Percentiles rank a stretch among this genome's conserved stretches.
Evolutionary conservation across 64 coral and sea anemone species (phyloP).

Genomic region (Pachyseris speciosa): DNA sequence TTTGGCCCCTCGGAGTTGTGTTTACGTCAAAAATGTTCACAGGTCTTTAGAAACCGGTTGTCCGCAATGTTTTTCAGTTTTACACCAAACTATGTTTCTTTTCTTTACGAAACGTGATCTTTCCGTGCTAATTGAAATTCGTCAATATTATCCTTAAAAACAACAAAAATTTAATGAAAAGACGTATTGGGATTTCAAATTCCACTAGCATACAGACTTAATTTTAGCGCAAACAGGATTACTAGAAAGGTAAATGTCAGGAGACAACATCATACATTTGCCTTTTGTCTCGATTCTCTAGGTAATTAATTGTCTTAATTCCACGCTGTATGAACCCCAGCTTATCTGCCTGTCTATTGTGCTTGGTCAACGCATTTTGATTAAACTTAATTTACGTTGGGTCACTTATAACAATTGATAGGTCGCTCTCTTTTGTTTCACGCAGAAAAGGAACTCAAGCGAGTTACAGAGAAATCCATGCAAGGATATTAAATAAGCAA

Average conservation of each 20-base stretch:
- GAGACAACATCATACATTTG: neutral
- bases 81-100: neutral
- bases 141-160: conserved; percentile 22
- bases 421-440: conserved; percentile 18
- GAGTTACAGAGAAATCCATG: neutral
- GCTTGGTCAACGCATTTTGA: neutral
- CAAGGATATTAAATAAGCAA: conserved; percentile 28
- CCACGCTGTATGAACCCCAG: neutral
- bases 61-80: neutral
- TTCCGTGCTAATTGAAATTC: neutral
- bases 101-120: neutral
- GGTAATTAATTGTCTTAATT: conserved; percentile 1
- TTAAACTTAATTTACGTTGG: conserved; percentile 41
- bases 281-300: conserved; percentile 4
- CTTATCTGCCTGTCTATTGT: neutral
- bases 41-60: too few species aligned
- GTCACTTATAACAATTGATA: conserved; percentile 3
- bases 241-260: neutral
- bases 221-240: conserved; percentile 33
- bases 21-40: neutral
- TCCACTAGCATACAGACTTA: conserved; percentile 6
- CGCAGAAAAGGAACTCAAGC: neutral
- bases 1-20: neutral
- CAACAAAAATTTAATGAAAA: conserved; percentile 8
- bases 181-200: conserved; percentile 13